Evolutionary conservation across 2,113 vertebrate genomes (phyloP).

Genomic region (Helogale parvula): DNA sequence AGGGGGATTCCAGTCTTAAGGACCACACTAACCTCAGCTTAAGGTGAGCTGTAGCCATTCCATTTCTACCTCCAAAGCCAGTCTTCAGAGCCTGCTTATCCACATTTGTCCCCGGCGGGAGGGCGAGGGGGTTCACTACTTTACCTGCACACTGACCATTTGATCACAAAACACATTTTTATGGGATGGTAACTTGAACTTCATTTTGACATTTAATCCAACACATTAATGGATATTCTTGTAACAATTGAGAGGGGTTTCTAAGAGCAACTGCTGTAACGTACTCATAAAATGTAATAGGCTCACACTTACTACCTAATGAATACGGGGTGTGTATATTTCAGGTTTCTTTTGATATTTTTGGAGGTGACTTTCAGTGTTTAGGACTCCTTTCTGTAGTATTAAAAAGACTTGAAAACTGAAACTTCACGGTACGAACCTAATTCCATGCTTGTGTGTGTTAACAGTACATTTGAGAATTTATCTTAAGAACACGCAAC

Average conservation of each 20-base stretch:
- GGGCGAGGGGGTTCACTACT: neutral
- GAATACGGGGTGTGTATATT: neutral
- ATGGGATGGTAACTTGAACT: neutral
- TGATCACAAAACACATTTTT: neutral
- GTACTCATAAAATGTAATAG: neutral
- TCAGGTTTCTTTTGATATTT: conserved; percentile 17
- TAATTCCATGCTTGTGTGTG: conserved; percentile 5
- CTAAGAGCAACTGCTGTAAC: neutral
- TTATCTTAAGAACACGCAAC: neutral
- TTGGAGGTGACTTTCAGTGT: conserved; percentile 32
- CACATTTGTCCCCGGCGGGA: neutral
- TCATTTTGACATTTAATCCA: neutral
- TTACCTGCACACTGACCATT: neutral
- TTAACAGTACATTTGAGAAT: conserved; percentile 7
- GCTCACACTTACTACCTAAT: neutral
- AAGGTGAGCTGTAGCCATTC: conserved; percentile 14
- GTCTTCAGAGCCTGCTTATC: neutral
- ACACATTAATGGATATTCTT: neutral
- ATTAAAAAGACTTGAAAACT: conserved; percentile 50
- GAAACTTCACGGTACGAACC: neutral
- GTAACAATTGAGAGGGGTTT: conserved; percentile 21
- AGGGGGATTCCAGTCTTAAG: neutral
- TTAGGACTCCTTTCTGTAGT: conserved; percentile 18
- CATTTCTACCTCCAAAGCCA: conserved; percentile 67
- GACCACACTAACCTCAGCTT: neutral